These are phyloP conservation scores for Tonatia bakeri DNA, from an alignment of 2,113 vertebrate species.

Conservation along the genomic window DNA sequence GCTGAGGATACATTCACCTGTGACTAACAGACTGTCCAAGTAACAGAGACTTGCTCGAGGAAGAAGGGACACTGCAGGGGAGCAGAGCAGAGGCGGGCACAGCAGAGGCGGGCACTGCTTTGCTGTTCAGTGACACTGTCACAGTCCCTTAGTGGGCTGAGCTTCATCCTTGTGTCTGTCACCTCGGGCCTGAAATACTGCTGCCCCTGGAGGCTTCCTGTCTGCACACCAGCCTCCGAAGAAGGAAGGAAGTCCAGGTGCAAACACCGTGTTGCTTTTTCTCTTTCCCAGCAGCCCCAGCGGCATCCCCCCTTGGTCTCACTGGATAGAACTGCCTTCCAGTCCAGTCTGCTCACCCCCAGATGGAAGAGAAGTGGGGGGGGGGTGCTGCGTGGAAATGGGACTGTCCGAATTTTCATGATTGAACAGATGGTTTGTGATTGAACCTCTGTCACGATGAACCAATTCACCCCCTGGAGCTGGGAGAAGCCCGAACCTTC, in stretches of 20 bases:
- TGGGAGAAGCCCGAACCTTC: neutral
- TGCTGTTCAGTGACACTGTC: neutral
- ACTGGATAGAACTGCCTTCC: neutral
- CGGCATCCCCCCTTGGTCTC: neutral
- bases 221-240: neutral
- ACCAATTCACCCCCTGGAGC: no score
- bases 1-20: neutral
- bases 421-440: neutral
- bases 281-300: neutral
- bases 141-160: rapidly evolving
- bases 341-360: neutral
- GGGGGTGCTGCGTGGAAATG: neutral
- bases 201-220: neutral
- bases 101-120: neutral
- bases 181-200: neutral
- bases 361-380: no score
- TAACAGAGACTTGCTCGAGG: neutral
- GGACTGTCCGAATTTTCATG: neutral
- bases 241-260: neutral
- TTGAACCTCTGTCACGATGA: neutral
- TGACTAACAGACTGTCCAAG: neutral
- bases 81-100: neutral
- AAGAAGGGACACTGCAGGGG: neutral
- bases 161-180: neutral
- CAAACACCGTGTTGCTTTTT: neutral